Evolutionary conservation across 2,113 vertebrate species (phyloP).

Genomic region (Tenrec ecaudatus): DNA sequence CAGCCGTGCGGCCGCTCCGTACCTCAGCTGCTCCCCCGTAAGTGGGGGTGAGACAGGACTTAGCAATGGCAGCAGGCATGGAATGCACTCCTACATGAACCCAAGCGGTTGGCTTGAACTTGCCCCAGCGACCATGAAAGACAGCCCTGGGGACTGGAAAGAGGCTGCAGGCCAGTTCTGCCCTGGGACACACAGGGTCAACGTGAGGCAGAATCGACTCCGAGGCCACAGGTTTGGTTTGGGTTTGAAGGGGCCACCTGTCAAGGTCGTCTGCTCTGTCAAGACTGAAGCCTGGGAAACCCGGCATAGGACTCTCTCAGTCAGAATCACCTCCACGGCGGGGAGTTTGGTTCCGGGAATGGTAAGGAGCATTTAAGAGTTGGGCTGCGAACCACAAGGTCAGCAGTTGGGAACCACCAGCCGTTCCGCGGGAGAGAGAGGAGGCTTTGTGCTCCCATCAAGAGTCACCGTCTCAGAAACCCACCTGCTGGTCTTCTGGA

Average conservation of each 20-base stretch:
- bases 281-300: too few species aligned
- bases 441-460: too few species aligned
- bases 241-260: neutral
- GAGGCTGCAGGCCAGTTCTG: neutral
- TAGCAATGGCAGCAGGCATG: neutral
- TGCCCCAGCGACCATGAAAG: neutral
- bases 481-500: too few species aligned
- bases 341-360: too few species aligned
- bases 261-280: too few species aligned
- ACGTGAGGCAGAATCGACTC: neutral
- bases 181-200: neutral
- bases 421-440: too few species aligned
- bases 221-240: neutral
- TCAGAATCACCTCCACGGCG: too few species aligned
- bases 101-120: neutral
- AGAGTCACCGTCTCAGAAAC: too few species aligned
- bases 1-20: accelerated
- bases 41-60: neutral
- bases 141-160: neutral
- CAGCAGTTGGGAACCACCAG: too few species aligned
- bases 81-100: neutral
- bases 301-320: too few species aligned
- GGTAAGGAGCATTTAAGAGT: too few species aligned
- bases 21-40: neutral
- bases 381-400: too few species aligned